A percentile compares a stretch with the other conserved stretches of the same genome.
These are phyloP conservation scores for Xestia ashworthii DNA, from an alignment of 2,888 invertebrate genomes.

Conservation along the genomic window DNA sequence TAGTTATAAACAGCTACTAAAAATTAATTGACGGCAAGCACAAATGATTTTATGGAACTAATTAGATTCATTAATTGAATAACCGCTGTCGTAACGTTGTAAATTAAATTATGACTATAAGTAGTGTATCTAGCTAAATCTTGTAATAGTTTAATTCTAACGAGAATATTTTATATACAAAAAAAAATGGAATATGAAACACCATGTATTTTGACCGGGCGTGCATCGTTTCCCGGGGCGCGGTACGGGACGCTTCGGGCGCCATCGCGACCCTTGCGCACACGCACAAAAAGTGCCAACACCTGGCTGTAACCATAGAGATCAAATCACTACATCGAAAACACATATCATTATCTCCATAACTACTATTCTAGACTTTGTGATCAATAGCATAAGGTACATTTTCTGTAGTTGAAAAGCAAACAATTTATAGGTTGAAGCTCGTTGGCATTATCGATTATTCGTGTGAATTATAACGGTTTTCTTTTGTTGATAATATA, in stretches of 20 bases:
- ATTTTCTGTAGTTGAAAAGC: conserved; percentile 22
- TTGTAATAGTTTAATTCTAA: not conserved
- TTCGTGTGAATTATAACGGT: conserved; percentile 83
- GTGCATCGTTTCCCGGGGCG: conserved; percentile 63
- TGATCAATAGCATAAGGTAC: conserved; percentile 45
- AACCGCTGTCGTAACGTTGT: not conserved
- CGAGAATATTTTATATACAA: too few relatives aligned
- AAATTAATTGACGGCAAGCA: not conserved
- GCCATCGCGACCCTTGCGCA: conserved; percentile 76
- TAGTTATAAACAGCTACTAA: conserved; percentile 5
- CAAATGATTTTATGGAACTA: conserved; percentile 17
- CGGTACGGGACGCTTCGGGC: conserved; percentile 78
- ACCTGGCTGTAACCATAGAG: conserved; percentile 90
- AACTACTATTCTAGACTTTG: conserved; percentile 27
- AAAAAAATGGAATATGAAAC: conserved; percentile 56
- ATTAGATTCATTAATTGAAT: conserved; percentile 3
- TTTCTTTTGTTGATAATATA: conserved; percentile 74
- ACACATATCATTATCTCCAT: conserved; percentile 33
- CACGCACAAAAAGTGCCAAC: conserved; percentile 77
- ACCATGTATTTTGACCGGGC: conserved; percentile 74
- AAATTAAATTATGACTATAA: not conserved
- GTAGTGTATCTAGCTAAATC: not conserved
- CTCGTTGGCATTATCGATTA: conserved; percentile 73
- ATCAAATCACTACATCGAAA: conserved; percentile 86
- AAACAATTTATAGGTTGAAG: conserved; percentile 72